phyloP scores from a whole-genome alignment of 1,140 invertebrate species.

The Heliconius eleuchia region DNA sequence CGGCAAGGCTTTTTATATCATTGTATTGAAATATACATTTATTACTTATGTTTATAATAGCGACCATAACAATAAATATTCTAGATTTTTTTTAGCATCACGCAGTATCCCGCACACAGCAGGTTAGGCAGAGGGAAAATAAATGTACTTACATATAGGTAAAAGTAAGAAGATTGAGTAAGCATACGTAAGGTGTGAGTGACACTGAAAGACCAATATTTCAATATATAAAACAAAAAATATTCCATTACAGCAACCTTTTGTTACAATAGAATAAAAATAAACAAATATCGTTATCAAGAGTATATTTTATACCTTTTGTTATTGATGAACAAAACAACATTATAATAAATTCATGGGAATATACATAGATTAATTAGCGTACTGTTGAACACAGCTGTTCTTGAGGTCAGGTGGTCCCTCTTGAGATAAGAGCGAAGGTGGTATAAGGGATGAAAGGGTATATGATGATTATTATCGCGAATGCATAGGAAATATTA shows the following conservation, averaged over 20 bases:
- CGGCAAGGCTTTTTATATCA: not conserved
- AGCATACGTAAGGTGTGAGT: too few species aligned
- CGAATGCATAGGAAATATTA: constrained; percentile 30
- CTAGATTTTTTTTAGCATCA: not conserved
- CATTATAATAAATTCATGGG: constrained; percentile 9
- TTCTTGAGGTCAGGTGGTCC: constrained; percentile 42
- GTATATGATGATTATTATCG: constrained; percentile 29
- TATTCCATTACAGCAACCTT: too few species aligned
- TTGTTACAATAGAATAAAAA: not conserved
- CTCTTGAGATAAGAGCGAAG: constrained; percentile 41
- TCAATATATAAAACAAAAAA: too few species aligned
- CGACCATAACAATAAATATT: not conserved
- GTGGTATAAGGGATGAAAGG: constrained; percentile 34
- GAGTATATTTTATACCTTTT: not conserved
- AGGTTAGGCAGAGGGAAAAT: too few species aligned
- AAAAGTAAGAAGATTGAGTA: too few species aligned
- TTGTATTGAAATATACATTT: constrained; percentile 1
- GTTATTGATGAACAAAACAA: not conserved
- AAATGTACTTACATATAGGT: too few species aligned
- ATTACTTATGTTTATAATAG: not conserved
- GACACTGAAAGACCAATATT: too few species aligned
- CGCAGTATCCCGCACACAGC: too few species aligned
- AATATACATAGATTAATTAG: constrained; percentile 33
- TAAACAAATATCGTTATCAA: not conserved
- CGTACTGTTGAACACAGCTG: constrained; percentile 30